These are phyloP conservation scores for Sarotherodon lohbergeri DNA, from an alignment of 2,113 vertebrate genomes.

Conservation along the genomic window DNA sequence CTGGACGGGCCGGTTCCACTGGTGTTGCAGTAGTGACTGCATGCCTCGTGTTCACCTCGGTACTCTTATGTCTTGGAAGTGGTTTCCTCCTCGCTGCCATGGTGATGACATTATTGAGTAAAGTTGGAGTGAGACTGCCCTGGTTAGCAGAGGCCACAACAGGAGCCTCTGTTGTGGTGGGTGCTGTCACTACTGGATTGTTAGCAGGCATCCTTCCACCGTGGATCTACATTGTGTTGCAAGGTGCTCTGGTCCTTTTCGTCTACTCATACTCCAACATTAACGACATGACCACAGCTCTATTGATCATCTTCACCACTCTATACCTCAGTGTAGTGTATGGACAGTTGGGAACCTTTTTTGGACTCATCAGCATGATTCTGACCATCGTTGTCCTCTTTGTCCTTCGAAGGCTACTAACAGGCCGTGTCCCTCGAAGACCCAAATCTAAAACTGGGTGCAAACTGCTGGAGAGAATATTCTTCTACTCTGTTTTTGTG, in stretches of 20 bases:
- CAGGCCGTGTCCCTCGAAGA: not conserved
- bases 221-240: slow-evolving; percentile 14
- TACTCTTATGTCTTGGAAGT: slow-evolving; percentile 45
- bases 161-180: slow-evolving; percentile 23
- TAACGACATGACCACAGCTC: slow-evolving; percentile 48
- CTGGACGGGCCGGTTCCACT: slow-evolving; percentile 30
- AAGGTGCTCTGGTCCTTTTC: slow-evolving; percentile 20
- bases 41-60: slow-evolving; percentile 46
- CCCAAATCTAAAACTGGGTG: not conserved
- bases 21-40: slow-evolving; percentile 34
- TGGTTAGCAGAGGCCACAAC: not conserved
- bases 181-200: slow-evolving; percentile 28
- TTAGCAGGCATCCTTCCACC: slow-evolving; percentile 22
- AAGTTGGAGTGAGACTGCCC: not conserved
- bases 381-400: slow-evolving; percentile 20
- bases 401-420: slow-evolving; percentile 27
- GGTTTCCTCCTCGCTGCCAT: slow-evolving; percentile 44
- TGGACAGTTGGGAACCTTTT: slow-evolving; percentile 27
- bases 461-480: slow-evolving; percentile 37
- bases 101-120: slow-evolving; percentile 16
- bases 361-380: slow-evolving; percentile 15
- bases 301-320: slow-evolving; percentile 53
- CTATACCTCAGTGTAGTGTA: slow-evolving; percentile 35
- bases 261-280: slow-evolving; percentile 44
- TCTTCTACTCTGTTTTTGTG: slow-evolving; percentile 53